Evolutionary conservation across 2,888 invertebrate species (phyloP).

Genomic region (Psylliodes chrysocephalus): DNA sequence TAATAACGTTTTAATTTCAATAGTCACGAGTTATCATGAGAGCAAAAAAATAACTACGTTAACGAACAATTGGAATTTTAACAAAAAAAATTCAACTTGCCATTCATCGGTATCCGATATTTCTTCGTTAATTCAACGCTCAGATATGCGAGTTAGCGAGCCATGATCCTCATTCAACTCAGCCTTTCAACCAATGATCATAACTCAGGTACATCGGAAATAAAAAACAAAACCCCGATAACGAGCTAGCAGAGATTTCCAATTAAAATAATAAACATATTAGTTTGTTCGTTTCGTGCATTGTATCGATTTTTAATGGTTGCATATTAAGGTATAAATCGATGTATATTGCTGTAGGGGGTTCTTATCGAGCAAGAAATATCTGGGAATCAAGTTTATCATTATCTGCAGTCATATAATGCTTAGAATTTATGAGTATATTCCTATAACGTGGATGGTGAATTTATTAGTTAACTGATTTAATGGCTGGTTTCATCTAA

Average conservation of each 20-base stretch:
- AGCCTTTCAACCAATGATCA: conserved; percentile 25
- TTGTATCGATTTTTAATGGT: conserved; percentile 10
- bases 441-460: background rate
- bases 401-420: conserved; percentile 8
- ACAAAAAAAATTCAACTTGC: too few relatives aligned
- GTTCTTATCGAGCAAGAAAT: conserved; percentile 28
- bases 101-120: too few relatives aligned
- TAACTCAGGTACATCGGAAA: conserved; percentile 21
- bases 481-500: background rate
- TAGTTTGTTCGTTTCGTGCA: conserved; percentile 24
- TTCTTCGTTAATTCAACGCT: too few relatives aligned
- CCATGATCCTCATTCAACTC: too few relatives aligned
- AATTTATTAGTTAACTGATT: background rate
- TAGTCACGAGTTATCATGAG: too few relatives aligned
- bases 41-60: too few relatives aligned
- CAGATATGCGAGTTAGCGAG: too few relatives aligned
- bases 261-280: conserved; percentile 39
- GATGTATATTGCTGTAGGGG: conserved; percentile 2
- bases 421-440: conserved; percentile 1
- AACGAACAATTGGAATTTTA: too few relatives aligned
- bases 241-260: conserved; percentile 13
- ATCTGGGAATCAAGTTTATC: conserved; percentile 20
- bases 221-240: conserved; percentile 25
- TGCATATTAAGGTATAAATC: conserved; percentile 5
- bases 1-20: too few relatives aligned